Percentiles rank a stretch among this genome's conserved stretches.
Evolutionary conservation across 2,797 vertebrate species (phyloP).

Genomic region (Pseudomugil gertrudae): DNA sequence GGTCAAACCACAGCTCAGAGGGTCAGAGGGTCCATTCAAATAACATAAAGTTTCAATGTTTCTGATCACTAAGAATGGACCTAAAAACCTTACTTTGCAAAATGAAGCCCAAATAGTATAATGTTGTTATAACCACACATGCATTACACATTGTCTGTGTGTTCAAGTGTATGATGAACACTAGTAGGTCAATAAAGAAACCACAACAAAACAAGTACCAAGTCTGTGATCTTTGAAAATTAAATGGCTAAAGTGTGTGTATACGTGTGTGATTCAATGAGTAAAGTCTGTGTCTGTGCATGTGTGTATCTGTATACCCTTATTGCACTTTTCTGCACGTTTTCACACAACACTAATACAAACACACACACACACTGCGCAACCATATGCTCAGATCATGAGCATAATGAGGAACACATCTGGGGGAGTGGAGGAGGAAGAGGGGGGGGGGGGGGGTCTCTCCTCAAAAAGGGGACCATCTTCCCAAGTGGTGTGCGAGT

Average conservation of each 20-base stretch:
- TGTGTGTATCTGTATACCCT: slow-evolving; percentile 38
- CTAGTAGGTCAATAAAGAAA: slow-evolving; percentile 61
- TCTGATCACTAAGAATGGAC: slow-evolving; percentile 28
- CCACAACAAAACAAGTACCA: slow-evolving; percentile 68
- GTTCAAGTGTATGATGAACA: slow-evolving; percentile 54
- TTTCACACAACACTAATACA: slow-evolving; percentile 34
- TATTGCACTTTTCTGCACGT: slow-evolving; percentile 47
- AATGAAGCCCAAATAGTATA: slow-evolving; percentile 49
- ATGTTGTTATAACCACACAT: slow-evolving; percentile 51
- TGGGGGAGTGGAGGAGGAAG: slow-evolving; percentile 5
- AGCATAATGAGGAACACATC: slow-evolving; percentile 70
- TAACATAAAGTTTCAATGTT: slow-evolving; percentile 10
- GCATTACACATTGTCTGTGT: slow-evolving; percentile 30
- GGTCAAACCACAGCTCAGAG: slow-evolving; percentile 36
- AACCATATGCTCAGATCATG: slow-evolving; percentile 70
- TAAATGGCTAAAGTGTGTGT: slow-evolving; percentile 53
- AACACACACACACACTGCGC: slow-evolving; percentile 39
- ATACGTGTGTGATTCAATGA: slow-evolving; percentile 40
- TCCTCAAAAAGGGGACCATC: slow-evolving; percentile 31
- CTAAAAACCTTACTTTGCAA: slow-evolving; percentile 29
- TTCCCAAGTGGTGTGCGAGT: slow-evolving; percentile 24
- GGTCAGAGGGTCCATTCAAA: neutral
- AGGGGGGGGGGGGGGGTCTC: slow-evolving; percentile 2
- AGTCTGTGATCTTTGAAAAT: slow-evolving; percentile 63
- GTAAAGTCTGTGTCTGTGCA: slow-evolving; percentile 16